phyloP scores from a whole-genome alignment of 2,888 invertebrate genomes.

The Lycia hirtaria region DNA sequence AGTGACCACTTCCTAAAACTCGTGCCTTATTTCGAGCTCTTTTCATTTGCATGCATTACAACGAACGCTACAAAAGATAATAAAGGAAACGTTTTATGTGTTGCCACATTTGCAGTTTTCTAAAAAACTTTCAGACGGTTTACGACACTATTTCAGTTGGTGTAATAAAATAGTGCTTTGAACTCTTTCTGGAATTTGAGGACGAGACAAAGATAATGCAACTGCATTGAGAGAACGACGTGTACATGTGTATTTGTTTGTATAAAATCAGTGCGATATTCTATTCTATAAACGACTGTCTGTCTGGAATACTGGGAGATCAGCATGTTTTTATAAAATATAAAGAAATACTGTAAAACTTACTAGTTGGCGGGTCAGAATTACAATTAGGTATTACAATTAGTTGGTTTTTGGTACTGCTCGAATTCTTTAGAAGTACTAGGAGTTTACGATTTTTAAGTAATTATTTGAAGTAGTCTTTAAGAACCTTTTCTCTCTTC shows the following conservation, averaged over 20 bases:
- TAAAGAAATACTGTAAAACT: no score
- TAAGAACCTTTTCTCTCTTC: no score
- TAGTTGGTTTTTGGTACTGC: no score
- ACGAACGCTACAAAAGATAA: slow-evolving; percentile 29
- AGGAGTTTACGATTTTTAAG: no score
- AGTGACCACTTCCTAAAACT: not conserved
- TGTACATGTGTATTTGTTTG: not conserved
- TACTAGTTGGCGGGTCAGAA: no score
- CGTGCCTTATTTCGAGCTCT: slow-evolving; percentile 8
- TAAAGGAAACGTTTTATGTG: slow-evolving; percentile 36
- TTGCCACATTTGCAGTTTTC: slow-evolving; percentile 29
- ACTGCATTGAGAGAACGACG: not conserved
- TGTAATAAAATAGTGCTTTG: slow-evolving; percentile 20
- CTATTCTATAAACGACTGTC: no score
- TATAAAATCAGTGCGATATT: no score
- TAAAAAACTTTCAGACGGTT: slow-evolving; percentile 28
- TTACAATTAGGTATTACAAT: no score
- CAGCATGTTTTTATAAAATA: no score
- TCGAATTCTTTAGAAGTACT: no score
- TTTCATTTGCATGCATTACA: slow-evolving; percentile 34
- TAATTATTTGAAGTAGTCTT: no score
- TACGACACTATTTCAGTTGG: slow-evolving; percentile 7
- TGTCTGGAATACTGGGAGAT: no score
- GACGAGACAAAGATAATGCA: slow-evolving; percentile 2
- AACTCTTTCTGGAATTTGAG: slow-evolving; percentile 8